phyloP scores from a whole-genome alignment of 2,888 invertebrate species.

The Argyra leucocephala region DNA sequence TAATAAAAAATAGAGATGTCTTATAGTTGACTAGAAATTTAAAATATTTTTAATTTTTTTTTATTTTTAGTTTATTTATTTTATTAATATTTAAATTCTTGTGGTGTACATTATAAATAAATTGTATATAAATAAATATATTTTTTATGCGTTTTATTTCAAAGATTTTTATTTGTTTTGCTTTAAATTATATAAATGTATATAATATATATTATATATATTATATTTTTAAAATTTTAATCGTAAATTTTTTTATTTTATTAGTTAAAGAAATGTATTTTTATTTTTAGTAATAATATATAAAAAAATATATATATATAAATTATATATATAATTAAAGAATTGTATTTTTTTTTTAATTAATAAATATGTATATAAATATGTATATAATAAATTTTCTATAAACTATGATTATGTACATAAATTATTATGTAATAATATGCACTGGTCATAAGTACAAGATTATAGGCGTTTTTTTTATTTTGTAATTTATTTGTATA shows the following conservation, averaged over 20 bases:
- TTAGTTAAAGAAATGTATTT: not conserved
- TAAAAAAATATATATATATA: not conserved
- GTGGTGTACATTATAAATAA: no score
- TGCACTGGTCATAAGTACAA: no score
- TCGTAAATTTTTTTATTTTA: not conserved
- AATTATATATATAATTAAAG: not conserved
- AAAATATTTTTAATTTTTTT: constrained; percentile 14
- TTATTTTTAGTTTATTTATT: not conserved
- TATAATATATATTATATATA: no score
- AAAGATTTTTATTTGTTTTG: no score
- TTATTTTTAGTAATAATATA: not conserved
- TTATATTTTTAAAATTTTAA: not conserved
- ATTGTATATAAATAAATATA: not conserved
- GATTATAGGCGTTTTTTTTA: no score
- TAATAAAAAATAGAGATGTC: constrained; percentile 17
- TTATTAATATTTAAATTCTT: not conserved
- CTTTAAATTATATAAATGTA: no score
- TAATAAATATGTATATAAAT: not conserved
- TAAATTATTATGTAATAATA: no score
- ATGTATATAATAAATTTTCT: not conserved
- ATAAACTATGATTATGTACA: not conserved
- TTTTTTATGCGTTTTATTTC: no score
- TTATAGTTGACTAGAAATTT: constrained; percentile 21
- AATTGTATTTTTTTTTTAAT: not conserved
- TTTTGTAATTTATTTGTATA: no score